Percentiles rank a stretch among this genome's conserved stretches.
Evolutionary conservation across 2,797 vertebrate genomes (phyloP).

Genomic region (Labeo calbasu): DNA sequence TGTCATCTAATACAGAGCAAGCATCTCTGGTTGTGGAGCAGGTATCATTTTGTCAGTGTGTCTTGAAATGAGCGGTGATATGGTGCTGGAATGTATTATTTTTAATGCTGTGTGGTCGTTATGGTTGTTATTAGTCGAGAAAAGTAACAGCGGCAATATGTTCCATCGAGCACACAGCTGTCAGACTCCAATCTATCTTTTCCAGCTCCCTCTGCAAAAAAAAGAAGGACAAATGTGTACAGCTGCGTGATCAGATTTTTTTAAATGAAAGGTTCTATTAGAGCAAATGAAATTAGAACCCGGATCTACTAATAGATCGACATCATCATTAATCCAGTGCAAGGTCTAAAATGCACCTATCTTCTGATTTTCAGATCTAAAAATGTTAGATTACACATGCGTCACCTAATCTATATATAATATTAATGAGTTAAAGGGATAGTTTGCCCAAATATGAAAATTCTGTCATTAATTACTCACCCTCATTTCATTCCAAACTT

Average conservation of each 20-base stretch:
- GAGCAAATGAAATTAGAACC: neutral
- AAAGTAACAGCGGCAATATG: neutral
- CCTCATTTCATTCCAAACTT: too few species aligned
- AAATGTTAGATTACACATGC: neutral
- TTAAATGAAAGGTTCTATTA: neutral
- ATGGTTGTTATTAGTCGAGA: slow-evolving; percentile 10
- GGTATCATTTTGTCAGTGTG: neutral
- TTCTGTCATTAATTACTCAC: too few species aligned
- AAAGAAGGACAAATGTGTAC: neutral
- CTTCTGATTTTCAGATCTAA: neutral
- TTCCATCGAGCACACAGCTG: neutral
- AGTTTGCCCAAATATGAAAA: too few species aligned
- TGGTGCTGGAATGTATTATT: neutral
- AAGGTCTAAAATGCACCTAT: neutral
- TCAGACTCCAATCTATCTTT: neutral
- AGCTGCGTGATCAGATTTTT: neutral
- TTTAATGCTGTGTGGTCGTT: slow-evolving; percentile 8
- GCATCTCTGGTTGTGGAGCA: neutral
- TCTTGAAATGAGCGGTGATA: neutral
- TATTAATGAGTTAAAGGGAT: neutral
- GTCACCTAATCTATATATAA: neutral
- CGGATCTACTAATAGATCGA: neutral
- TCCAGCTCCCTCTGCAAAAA: neutral
- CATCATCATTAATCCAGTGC: neutral
- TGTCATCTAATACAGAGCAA: neutral